Percentiles rank a stretch among this genome's conserved stretches.
Conservation (phyloP, 2,888 invertebrate genomes). For the Augochlorella aurata region DNA sequence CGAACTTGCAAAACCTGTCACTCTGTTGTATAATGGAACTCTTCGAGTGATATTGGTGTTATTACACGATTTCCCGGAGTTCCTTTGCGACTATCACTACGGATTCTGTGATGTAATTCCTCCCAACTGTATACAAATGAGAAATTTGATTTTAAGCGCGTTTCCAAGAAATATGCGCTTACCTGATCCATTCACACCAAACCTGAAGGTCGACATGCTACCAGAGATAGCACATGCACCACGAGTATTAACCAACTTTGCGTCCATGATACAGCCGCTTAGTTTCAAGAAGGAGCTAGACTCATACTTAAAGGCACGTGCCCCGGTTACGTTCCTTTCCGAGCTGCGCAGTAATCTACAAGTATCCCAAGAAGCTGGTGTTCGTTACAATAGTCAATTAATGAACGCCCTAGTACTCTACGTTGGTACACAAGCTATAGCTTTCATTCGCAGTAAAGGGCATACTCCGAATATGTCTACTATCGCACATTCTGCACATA, state of each 20-base stretch:
- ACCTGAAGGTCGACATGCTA: conserved; percentile 95
- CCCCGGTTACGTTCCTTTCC: conserved; percentile 97
- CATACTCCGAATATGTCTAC: conserved; percentile 97
- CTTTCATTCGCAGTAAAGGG: conserved; percentile 94
- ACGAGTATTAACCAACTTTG: conserved; percentile 93
- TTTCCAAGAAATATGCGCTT: conserved; percentile 99
- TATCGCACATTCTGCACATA: conserved; percentile 99
- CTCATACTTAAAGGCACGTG: conserved; percentile 95
- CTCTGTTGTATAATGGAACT: conserved; percentile 97
- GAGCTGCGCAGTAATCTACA: conserved; percentile 94
- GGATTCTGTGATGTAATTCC: conserved; percentile 99
- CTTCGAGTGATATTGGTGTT: conserved; percentile 96
- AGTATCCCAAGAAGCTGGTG: conserved; percentile 92
- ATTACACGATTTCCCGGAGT: conserved; percentile 99
- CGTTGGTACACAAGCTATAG: conserved; percentile 98
- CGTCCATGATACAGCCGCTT: conserved; percentile 92
- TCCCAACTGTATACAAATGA: conserved; percentile 99
- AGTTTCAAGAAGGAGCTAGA: conserved; percentile 98
- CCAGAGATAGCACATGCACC: conserved; percentile 95
- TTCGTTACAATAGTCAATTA: conserved; percentile 96
- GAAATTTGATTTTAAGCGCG: conserved; percentile 98
- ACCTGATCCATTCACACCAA: conserved; percentile 99
- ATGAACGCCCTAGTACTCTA: conserved; percentile 99
- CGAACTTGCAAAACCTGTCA: conserved; percentile 96
- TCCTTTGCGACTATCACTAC: conserved; percentile 99